Evolutionary conservation across 1,140 invertebrate species (phyloP).

Genomic region (Choristoneura fumiferana): DNA sequence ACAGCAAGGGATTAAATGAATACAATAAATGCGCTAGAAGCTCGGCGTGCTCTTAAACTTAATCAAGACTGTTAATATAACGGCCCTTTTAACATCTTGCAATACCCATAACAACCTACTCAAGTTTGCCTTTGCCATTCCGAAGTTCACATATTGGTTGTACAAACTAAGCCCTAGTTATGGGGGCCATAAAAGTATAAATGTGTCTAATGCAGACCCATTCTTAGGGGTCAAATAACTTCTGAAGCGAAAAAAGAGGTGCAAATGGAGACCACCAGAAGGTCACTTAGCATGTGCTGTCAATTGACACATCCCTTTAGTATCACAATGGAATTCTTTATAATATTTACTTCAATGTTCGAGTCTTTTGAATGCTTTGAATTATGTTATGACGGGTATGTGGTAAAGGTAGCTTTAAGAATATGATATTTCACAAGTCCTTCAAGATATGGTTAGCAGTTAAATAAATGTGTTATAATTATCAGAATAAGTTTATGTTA

Average conservation of each 20-base stretch:
- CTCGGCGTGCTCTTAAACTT: no score
- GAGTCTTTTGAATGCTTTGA: constrained; percentile 10
- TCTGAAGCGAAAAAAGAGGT: constrained; percentile 11
- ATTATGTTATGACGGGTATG: neutral
- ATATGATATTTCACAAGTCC: neutral
- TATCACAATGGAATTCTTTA: constrained; percentile 15
- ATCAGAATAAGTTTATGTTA: no score
- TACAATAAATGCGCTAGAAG: no score
- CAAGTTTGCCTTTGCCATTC: no score
- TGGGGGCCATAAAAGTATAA: neutral
- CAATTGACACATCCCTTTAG: constrained; percentile 12
- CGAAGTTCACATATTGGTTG: constrained; percentile 8
- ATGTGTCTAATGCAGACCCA: constrained; percentile 1
- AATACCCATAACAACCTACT: no score
- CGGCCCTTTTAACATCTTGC: no score
- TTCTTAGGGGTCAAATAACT: constrained; percentile 14
- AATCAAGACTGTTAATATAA: no score
- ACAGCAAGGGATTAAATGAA: no score
- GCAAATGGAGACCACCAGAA: constrained; percentile 14
- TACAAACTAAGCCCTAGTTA: constrained; percentile 8
- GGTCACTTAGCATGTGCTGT: constrained; percentile 16
- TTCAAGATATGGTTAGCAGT: no score
- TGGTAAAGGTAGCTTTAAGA: constrained; percentile 2
- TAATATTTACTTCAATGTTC: neutral
- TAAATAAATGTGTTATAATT: no score